phyloP scores from a whole-genome alignment of 2,888 invertebrate species.

The Mythimna vitellina region DNA sequence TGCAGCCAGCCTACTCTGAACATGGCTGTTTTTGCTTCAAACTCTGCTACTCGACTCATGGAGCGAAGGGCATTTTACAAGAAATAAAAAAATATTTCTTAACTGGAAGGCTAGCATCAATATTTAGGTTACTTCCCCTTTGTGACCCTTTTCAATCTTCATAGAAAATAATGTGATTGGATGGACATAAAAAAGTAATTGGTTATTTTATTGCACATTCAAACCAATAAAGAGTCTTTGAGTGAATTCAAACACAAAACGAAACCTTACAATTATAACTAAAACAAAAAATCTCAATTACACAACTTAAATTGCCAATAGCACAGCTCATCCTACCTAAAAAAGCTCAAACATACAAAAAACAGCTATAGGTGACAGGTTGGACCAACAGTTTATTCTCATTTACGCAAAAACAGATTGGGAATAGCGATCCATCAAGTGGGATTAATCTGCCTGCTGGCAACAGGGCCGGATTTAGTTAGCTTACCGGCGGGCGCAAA shows the following conservation, averaged over 20 bases:
- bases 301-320: not conserved
- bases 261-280: not conserved
- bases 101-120: not conserved
- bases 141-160: not conserved
- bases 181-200: not conserved
- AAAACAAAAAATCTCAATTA: not conserved
- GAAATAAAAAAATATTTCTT: no score
- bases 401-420: conserved; percentile 80
- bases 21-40: no score
- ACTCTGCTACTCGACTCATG: no score
- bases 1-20: no score
- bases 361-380: conserved; percentile 63
- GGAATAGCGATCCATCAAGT: conserved; percentile 79
- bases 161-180: not conserved
- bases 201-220: not conserved
- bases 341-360: conserved; percentile 53
- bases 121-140: not conserved
- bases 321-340: conserved; percentile 21
- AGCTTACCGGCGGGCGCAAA: conserved; percentile 60
- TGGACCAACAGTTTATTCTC: conserved; percentile 76
- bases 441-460: conserved; percentile 73
- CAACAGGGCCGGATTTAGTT: conserved; percentile 64
- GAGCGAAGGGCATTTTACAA: no score
- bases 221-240: no score
- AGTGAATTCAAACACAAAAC: no score